Evolutionary conservation across 2,797 vertebrate species (phyloP).

Genomic region (Halcyon badia): DNA sequence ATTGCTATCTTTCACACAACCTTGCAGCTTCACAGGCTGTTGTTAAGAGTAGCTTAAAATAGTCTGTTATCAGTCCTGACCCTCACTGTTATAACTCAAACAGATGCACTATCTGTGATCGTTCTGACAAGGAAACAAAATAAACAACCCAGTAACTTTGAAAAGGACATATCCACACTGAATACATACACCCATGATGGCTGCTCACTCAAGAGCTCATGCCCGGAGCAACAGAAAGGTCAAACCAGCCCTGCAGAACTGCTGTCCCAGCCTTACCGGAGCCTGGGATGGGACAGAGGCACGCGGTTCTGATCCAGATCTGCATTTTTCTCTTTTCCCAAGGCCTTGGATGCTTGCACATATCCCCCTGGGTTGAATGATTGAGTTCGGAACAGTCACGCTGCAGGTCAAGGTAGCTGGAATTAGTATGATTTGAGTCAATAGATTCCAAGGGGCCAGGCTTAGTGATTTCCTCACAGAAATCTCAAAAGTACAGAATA

Average conservation of each 20-base stretch:
- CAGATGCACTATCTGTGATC: conserved; percentile 36
- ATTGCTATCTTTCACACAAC: conserved; percentile 57
- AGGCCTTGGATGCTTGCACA: not conserved
- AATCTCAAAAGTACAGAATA: not conserved
- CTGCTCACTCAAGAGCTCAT: fast-evolving
- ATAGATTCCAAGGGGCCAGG: not conserved
- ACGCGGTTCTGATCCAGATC: not conserved
- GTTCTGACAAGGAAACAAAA: conserved; percentile 44
- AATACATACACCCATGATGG: not conserved
- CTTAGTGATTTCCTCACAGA: not conserved
- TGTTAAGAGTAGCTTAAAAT: conserved; percentile 53
- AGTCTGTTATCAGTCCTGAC: conserved; percentile 46
- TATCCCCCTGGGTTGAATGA: not conserved
- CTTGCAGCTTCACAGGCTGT: conserved; percentile 44
- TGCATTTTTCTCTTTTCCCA: not conserved
- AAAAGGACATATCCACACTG: not conserved
- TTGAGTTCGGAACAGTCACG: not conserved
- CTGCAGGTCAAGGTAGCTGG: not conserved
- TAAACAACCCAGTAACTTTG: not conserved
- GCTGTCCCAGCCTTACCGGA: fast-evolving
- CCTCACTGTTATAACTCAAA: conserved; percentile 14
- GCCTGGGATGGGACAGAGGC: too few relatives aligned
- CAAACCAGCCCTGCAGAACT: fast-evolving
- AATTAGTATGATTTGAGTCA: not conserved
- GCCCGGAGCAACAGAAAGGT: fast-evolving